Evolutionary conservation across 2,113 vertebrate species (phyloP), one percentile per base, ranked within the genome.

Genomic region (Sialia sialis): DNA sequence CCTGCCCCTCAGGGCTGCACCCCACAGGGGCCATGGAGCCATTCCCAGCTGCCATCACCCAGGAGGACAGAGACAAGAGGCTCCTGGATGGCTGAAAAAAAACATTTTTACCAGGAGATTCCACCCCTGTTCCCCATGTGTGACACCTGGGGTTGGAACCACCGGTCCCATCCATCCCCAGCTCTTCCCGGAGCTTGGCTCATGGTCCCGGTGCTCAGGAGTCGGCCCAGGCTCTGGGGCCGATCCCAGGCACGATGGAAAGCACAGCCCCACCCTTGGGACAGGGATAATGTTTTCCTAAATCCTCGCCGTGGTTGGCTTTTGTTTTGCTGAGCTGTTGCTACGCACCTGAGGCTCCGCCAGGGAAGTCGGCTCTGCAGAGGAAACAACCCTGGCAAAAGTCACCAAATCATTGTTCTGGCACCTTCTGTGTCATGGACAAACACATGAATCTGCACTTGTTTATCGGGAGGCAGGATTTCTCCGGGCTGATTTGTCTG

Each of bases 261-360:
- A 72, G 70, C 25, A 0, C 4, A 49, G 82, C 84, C 87, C 39
- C 95, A 87, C 93, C 97, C 94, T 93, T 30, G 8, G 2, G 74
- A 55, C 60, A 2, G 2, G 77, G 90, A 85, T 84, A 49, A 69
- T 91, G 77, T 94, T 95, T 95, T 92, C 68, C 79, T 52, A 59
- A 56, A 36, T 83, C 49, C 58, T 91, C 49, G 39, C 78, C 25
- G 27, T 27, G 67, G 59, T 59, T 92, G 95, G 29, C 62, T 89
- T 95, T 90, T 97, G 96, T 96, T 97, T 92, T 90, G 90, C 96
- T 83, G 88, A 88, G 90, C 90, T 94, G 97, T 96, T 96, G 95
- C 95, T 95, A 96, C 29, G 90, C 86, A 83, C 88, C 90, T 89
- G 85, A 94, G 80, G 90, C 85, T 91, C 59, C 8, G 4, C 66